Evolutionary conservation across 2,113 vertebrate species (phyloP).

Genomic region (Hemichromis elongatus): DNA sequence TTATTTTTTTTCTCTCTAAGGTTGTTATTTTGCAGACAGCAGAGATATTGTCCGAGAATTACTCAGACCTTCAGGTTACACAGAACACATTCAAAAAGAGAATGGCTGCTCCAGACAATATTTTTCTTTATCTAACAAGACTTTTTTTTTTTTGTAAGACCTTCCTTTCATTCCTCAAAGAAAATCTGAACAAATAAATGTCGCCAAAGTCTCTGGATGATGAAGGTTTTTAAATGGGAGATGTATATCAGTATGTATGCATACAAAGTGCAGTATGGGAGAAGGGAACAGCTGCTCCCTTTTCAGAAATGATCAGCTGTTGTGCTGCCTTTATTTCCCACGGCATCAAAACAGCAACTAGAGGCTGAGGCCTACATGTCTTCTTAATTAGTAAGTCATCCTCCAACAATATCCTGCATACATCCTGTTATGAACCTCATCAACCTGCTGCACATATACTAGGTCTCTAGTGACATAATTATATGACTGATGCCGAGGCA

Average conservation of each 20-base stretch:
- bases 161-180: neutral
- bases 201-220: neutral
- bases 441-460: slow-evolving; percentile 2
- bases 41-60: neutral
- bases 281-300: slow-evolving; percentile 5
- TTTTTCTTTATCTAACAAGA: neutral
- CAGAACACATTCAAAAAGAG: neutral
- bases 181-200: neutral
- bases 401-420: slow-evolving; percentile 15
- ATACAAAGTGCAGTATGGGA: neutral
- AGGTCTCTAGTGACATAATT: slow-evolving; percentile 37
- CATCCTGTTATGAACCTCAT: slow-evolving; percentile 19
- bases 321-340: slow-evolving; percentile 31
- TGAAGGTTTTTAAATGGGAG: neutral
- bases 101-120: neutral
- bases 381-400: slow-evolving; percentile 24
- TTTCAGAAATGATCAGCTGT: slow-evolving; percentile 7
- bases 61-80: neutral
- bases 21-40: neutral
- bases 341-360: slow-evolving; percentile 24
- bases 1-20: neutral
- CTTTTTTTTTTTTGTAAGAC: neutral
- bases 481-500: slow-evolving; percentile 4
- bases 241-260: neutral
- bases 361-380: neutral